Base-by-base conservation (phyloP, 2,888 invertebrate species). In the Helleia helle region DNA sequence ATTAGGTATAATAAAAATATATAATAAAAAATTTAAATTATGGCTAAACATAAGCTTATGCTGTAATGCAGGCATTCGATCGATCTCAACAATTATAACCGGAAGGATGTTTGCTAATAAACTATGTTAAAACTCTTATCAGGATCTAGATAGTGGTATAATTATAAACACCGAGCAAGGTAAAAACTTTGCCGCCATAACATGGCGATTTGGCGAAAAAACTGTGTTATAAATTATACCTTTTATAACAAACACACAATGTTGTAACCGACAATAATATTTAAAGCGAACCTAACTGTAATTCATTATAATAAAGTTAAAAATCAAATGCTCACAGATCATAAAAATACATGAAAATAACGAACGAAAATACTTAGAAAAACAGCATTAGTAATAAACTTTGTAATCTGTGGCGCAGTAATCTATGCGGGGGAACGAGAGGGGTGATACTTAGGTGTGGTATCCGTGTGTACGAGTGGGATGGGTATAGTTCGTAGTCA, bases 101-200 rank as follows among this genome's bases (percentile, higher is more conserved):
- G 71, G 74, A 77, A 70, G 72, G 72, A 76, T 68, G 68, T 51
- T 56, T 61, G 60, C 61, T 58, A 67, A 66, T 71, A 67, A 71
- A 65, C 52, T 63, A 65, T 66, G 65, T 68, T 66, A 65, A 70
- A 56, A 50, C 54, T 48, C 64, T 70, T 79, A 81, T 83, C 81
- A 66, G 60, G 66, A 83, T 83, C 83, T 68, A 63, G 80, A 83
- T 81, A 83, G 65, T 61, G 51, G 49, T 50, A 58, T 80, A 81
- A 83, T 81, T 83, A 71, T 71, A 60, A 70, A 67, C 72, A 68
- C 62, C 69, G 55, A 59, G 61, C 62, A 57, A 61, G 62, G 56
- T 62, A 71, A 69, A 68, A 62, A 60, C 18, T 4, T 11, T 12
- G 12, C 34, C 18, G 12, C 76, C 77, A 79, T 77, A 67, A 61